Evolutionary conservation across 2,888 invertebrate genomes (phyloP).

Genomic region (Drosophila colorata): DNA sequence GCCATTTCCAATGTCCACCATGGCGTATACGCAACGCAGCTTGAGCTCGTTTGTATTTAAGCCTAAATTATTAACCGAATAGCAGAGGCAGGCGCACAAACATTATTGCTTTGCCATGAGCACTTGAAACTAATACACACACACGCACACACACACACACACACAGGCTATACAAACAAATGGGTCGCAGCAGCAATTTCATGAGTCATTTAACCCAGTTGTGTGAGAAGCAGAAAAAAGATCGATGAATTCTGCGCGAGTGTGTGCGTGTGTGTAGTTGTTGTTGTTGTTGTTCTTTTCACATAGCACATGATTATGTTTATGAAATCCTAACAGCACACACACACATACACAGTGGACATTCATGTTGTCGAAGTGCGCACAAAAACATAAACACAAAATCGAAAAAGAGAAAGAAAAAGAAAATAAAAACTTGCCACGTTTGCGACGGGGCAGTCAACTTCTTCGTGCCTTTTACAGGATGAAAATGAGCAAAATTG

Average conservation of each 20-base stretch:
- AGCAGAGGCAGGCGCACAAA: constrained; percentile 52
- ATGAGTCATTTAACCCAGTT: constrained; percentile 79
- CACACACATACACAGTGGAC: constrained; percentile 44
- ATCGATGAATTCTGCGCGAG: constrained; percentile 64
- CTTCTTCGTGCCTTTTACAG: constrained; percentile 18
- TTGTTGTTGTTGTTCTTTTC: constrained; percentile 37
- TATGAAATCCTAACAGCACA: constrained; percentile 53
- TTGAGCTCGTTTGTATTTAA: constrained; percentile 71
- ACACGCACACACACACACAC: constrained; percentile 7
- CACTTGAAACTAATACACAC: constrained; percentile 73
- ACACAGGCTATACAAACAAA: constrained; percentile 57
- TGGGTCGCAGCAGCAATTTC: constrained; percentile 77
- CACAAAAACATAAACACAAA: constrained; percentile 75
- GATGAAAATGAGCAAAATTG: constrained; percentile 40
- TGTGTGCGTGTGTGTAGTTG: constrained; percentile 16
- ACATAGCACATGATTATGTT: constrained; percentile 72
- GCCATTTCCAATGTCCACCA: constrained; percentile 52
- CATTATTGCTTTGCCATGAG: constrained; percentile 77
- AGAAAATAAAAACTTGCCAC: constrained; percentile 63
- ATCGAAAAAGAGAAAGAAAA: constrained; percentile 73
- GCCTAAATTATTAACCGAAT: constrained; percentile 75
- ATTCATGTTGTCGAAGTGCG: constrained; percentile 67
- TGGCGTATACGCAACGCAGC: constrained; percentile 67
- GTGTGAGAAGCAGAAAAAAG: constrained; percentile 61
- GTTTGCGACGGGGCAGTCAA: constrained; percentile 45